Evolutionary conservation across 1,140 invertebrate species (phyloP).

Genomic region (Hycleus cichorii): DNA sequence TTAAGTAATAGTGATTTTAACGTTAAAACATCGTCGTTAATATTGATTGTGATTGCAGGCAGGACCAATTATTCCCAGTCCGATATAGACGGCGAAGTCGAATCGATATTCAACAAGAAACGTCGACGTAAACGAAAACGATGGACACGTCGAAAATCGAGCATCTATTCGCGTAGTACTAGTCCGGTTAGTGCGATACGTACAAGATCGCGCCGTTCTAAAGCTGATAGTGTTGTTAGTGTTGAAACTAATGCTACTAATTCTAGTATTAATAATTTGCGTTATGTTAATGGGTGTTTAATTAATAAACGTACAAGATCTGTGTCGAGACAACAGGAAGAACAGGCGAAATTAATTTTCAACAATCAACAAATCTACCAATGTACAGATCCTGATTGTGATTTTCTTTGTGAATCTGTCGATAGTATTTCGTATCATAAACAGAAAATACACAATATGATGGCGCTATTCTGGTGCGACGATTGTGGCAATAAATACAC

Average conservation of each 20-base stretch:
- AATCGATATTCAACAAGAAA: not conserved
- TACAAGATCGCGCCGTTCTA: not conserved
- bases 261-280: not conserved
- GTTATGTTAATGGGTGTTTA: not conserved
- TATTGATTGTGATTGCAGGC: not conserved
- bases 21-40: not conserved
- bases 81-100: not conserved
- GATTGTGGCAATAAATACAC: constrained; percentile 11
- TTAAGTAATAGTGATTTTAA: not conserved
- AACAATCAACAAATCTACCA: not conserved
- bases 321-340: not conserved
- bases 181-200: not conserved
- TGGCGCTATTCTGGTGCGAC: constrained; percentile 8
- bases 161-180: not conserved
- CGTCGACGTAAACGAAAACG: not conserved
- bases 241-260: not conserved
- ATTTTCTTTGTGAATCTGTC: constrained; percentile 1
- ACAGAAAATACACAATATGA: constrained; percentile 1
- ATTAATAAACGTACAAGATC: not conserved
- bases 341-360: not conserved
- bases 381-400: not conserved
- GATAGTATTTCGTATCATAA: constrained; percentile 7
- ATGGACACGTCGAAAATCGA: not conserved
- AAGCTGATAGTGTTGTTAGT: not conserved
- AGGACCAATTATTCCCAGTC: not conserved